Percentiles rank a stretch among this genome's conserved stretches.
These are phyloP conservation scores for Epinotia bilunana DNA, from an alignment of 2,888 invertebrate species.

Conservation along the genomic window DNA sequence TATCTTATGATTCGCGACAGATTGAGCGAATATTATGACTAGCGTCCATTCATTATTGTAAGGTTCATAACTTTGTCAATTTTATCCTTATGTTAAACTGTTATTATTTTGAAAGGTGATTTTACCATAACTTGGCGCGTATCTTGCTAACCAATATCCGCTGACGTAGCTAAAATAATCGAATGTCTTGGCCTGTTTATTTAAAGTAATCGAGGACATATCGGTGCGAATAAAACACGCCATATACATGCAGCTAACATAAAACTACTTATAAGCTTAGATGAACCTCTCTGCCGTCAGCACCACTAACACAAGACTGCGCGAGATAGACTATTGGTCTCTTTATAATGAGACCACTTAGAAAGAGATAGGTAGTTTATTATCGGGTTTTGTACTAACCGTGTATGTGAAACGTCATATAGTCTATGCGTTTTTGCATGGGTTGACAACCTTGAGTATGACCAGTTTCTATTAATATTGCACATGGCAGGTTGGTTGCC, in stretches of 20 bases:
- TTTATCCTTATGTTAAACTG: too few species aligned
- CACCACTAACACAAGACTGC: too few species aligned
- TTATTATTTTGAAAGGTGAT: too few species aligned
- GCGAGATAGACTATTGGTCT: too few species aligned
- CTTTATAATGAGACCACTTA: too few species aligned
- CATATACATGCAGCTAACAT: not conserved
- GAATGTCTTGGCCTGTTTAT: conserved; percentile 23
- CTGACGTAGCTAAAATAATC: conserved; percentile 9
- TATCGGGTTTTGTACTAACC: not conserved
- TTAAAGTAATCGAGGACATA: conserved; percentile 22
- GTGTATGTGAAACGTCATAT: too few species aligned
- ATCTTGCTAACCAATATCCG: not conserved
- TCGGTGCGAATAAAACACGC: conserved; percentile 16
- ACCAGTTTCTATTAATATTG: conserved; percentile 33
- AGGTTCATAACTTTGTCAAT: too few species aligned
- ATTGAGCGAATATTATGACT: not conserved
- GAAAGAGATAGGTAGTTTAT: too few species aligned
- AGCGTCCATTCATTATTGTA: too few species aligned
- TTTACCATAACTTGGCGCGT: not conserved
- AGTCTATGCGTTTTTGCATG: too few species aligned
- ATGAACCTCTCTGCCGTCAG: not conserved
- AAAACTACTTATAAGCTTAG: too few species aligned
- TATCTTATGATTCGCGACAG: not conserved
- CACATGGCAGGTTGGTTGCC: conserved; percentile 19
- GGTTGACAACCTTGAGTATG: not conserved